These are phyloP conservation scores for Halichoerus grypus DNA, from an alignment of 2,113 vertebrate genomes.

Conservation along the genomic window DNA sequence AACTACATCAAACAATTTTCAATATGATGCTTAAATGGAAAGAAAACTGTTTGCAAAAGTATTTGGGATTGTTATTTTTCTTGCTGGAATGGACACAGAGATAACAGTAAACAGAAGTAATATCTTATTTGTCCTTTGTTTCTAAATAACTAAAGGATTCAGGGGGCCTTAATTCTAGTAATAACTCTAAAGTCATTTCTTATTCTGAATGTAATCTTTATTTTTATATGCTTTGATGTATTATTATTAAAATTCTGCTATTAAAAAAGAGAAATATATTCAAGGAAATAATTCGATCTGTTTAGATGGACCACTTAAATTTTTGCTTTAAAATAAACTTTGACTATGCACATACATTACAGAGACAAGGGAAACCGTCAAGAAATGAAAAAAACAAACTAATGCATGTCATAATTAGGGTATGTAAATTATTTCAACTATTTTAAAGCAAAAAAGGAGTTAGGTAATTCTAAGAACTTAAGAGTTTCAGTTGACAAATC, in stretches of 20 bases:
- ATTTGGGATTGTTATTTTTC: not conserved
- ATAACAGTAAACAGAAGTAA: not conserved
- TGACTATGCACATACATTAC: not conserved
- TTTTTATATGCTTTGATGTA: not conserved
- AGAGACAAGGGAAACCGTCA: not conserved
- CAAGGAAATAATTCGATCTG: not conserved
- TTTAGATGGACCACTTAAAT: not conserved
- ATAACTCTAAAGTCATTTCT: not conserved
- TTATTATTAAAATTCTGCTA: not conserved
- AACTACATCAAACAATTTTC: not conserved
- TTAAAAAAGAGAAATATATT: constrained; percentile 53
- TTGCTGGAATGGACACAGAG: not conserved
- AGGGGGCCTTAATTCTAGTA: not conserved
- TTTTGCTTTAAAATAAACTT: constrained; percentile 50
- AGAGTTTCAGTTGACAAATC: constrained; percentile 7
- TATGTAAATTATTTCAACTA: not conserved
- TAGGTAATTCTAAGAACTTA: not conserved
- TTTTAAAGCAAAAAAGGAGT: not conserved
- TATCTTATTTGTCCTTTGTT: not conserved
- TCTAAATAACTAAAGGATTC: constrained; percentile 10
- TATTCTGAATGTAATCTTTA: constrained; percentile 37
- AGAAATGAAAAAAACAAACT: not conserved
- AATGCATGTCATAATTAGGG: not conserved
- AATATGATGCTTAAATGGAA: not conserved
- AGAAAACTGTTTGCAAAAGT: not conserved